Base-by-base conservation (phyloP, 2,888 invertebrate genomes). In the Andrena flavipes region DNA sequence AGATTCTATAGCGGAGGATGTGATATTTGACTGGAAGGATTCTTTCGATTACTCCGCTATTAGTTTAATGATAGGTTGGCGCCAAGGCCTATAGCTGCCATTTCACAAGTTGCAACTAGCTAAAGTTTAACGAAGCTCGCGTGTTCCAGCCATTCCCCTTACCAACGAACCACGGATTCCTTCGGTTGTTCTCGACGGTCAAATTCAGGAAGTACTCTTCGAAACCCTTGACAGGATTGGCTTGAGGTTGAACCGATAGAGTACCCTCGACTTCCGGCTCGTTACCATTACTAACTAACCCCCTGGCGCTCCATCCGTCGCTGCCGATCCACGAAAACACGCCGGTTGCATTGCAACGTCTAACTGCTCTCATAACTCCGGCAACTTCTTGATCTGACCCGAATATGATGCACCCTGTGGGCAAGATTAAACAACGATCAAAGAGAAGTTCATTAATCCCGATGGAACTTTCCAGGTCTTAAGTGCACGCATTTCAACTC, bases 141-240 rank as follows among this genome's bases (percentile, higher is more conserved):
- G 75, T 82, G 82, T 72, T 73, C 56, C 49, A 49, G 82, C 62
- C 69, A 56, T 74, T 23, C 77, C 76, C 95, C 96, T 96, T 94
- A 98, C 98, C 98, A 7, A 97, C 96, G 95, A 99, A 99, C 99
- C 99, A 99, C 0, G 99, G 99, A 95, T 99, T 99, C 79, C 99
- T 95, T 86, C 95, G 96, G 94, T 99, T 99, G 92, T 97, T 98
- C 92, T 97, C 97, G 54, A 98, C 97, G 51, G 97, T 97, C 42
- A 98, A 94, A 76, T 95, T 95, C 30, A 98, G 95, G 93, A 98
- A 98, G 94, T 98, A 98, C 87, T 97, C 96, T 91, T 97, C 97
- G 92, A 98, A 98, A 0, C 98, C 98, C 35, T 94, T 94, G 10
- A 99, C 98, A 3, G 97, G 97, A 93, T 98, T 97, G 0, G 99